Evolutionary conservation across 2,888 invertebrate species (phyloP).

Genomic region (Rhagonycha fulva): DNA sequence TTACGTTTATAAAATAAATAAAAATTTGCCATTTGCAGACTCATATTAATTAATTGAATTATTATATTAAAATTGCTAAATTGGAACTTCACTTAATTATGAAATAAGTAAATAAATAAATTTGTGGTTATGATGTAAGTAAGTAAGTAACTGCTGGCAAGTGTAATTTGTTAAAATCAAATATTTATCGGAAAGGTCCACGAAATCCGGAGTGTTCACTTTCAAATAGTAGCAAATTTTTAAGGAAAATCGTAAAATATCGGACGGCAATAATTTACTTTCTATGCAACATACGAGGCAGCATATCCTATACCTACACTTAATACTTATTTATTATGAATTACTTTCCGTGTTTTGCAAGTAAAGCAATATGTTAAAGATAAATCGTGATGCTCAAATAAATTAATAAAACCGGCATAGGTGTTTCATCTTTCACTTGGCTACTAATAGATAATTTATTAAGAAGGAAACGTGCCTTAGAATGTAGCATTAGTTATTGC

Average conservation of each 20-base stretch:
- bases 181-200: neutral
- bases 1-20: slow-evolving; percentile 12
- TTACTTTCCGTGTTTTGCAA: slow-evolving; percentile 15
- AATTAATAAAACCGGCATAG: slow-evolving; percentile 27
- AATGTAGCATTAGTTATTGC: slow-evolving; percentile 14
- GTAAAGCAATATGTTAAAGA: slow-evolving; percentile 4
- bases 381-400: slow-evolving; percentile 24
- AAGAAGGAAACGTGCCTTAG: slow-evolving; percentile 19
- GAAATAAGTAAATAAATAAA: neutral
- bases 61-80: slow-evolving; percentile 11
- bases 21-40: slow-evolving; percentile 11
- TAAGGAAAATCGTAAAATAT: neutral
- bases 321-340: neutral
- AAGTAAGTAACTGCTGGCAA: neutral
- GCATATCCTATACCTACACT: neutral
- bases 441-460: slow-evolving; percentile 27
- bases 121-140: neutral
- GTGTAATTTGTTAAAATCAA: neutral
- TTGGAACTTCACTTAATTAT: slow-evolving; percentile 4
- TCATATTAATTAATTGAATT: slow-evolving; percentile 11
- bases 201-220: neutral
- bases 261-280: neutral
- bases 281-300: neutral
- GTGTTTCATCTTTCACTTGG: slow-evolving; percentile 29
- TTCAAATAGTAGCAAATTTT: neutral